Conservation (phyloP, 2,888 invertebrate genomes). For the Pandemis corylana region DNA sequence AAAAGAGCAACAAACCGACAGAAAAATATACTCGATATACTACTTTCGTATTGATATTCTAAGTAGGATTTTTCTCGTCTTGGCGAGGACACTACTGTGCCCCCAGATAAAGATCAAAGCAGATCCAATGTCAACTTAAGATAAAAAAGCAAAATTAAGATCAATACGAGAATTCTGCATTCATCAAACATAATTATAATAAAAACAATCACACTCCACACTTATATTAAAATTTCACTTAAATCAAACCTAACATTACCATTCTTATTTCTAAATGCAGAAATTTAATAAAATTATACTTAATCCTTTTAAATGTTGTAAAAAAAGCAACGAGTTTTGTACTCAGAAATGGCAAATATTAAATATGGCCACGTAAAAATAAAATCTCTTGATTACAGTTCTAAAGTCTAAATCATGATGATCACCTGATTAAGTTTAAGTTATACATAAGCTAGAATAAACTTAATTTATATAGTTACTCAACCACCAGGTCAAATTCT, state of each 20-base stretch:
- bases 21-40: too few species aligned
- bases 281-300: slow-evolving; percentile 22
- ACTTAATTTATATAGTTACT: slow-evolving; percentile 51
- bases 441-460: neutral
- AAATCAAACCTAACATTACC: slow-evolving; percentile 19
- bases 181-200: slow-evolving; percentile 23
- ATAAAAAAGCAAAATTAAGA: slow-evolving; percentile 13
- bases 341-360: slow-evolving; percentile 38
- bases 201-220: slow-evolving; percentile 29
- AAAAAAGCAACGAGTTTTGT: slow-evolving; percentile 31
- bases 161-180: slow-evolving; percentile 16
- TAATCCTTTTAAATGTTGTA: slow-evolving; percentile 20
- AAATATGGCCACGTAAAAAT: slow-evolving; percentile 17
- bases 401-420: slow-evolving; percentile 24
- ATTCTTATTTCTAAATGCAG: slow-evolving; percentile 13
- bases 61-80: too few species aligned
- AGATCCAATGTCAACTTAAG: slow-evolving; percentile 35
- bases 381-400: slow-evolving; percentile 24
- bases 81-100: too few species aligned
- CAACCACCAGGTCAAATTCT: slow-evolving; percentile 74
- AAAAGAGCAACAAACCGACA: too few species aligned
- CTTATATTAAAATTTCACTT: slow-evolving; percentile 36
- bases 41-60: too few species aligned
- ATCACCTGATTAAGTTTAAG: neutral
- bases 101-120: slow-evolving; percentile 16